These are phyloP conservation scores for Oreonectes daqikongensis DNA, from an alignment of 2,797 vertebrate genomes.

Conservation along the genomic window DNA sequence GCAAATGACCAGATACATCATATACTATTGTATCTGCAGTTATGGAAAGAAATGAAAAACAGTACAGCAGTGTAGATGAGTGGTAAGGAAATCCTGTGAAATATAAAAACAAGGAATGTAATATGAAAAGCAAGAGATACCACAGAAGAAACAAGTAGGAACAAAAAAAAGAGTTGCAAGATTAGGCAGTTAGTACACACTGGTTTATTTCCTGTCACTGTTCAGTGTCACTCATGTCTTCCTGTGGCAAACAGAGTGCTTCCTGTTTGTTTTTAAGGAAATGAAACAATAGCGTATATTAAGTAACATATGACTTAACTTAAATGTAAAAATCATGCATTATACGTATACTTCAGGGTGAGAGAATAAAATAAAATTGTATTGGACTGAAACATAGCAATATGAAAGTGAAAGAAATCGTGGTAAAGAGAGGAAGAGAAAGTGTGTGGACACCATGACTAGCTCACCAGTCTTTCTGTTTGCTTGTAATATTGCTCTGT, in stretches of 20 bases:
- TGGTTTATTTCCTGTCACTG: conserved; percentile 34
- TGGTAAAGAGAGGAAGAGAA: conserved; percentile 7
- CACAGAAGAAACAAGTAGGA: neutral
- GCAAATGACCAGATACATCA: neutral
- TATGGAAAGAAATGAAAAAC: neutral
- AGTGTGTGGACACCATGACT: neutral
- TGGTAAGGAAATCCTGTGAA: neutral
- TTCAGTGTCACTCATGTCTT: conserved; percentile 28
- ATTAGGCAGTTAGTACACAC: neutral
- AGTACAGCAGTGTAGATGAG: neutral
- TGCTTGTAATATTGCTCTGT: conserved; percentile 72
- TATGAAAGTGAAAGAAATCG: neutral
- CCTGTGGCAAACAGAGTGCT: conserved; percentile 52
- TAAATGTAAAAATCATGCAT: conserved; percentile 19
- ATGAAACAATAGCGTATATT: conserved; percentile 23
- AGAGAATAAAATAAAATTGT: neutral
- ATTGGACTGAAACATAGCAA: neutral
- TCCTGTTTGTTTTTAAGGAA: conserved; percentile 51
- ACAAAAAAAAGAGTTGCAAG: neutral
- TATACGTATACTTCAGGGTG: conserved; percentile 4
- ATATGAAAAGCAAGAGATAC: neutral
- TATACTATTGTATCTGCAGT: neutral
- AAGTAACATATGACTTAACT: neutral
- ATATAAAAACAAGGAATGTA: neutral
- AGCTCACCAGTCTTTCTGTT: conserved; percentile 75